A percentile compares a stretch with the other conserved stretches of the same genome.
Conservation (phyloP, 2,113 vertebrate genomes). For the Nanorana parkeri region DNA sequence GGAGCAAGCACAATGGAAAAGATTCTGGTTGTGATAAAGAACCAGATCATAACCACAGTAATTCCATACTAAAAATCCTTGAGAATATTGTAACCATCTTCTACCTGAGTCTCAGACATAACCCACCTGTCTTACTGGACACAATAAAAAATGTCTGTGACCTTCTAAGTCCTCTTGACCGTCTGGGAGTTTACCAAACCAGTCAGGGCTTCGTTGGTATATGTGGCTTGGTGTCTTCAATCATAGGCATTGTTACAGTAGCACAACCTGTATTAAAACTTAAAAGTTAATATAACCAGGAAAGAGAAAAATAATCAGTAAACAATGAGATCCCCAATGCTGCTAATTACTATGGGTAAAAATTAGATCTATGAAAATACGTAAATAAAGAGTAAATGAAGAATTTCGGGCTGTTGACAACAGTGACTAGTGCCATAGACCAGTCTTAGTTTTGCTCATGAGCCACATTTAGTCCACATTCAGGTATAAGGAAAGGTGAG, state of each 20-base stretch:
- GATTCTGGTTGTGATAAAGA: neutral
- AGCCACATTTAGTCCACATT: too few species aligned
- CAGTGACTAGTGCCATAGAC: neutral
- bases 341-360: neutral
- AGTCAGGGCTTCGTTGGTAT: conserved; percentile 84
- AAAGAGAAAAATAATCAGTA: neutral
- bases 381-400: neutral
- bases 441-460: too few species aligned
- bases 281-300: conserved; percentile 60
- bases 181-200: conserved; percentile 80
- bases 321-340: neutral
- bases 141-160: conserved; percentile 89
- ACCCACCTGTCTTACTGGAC: conserved; percentile 86
- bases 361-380: too few species aligned
- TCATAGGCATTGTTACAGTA: conserved; percentile 86
- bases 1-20: conserved; percentile 44
- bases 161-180: conserved; percentile 86
- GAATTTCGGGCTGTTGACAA: neutral
- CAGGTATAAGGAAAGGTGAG: too few species aligned
- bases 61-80: conserved; percentile 68
- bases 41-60: conserved; percentile 58
- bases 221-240: conserved; percentile 87
- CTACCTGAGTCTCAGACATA: conserved; percentile 71
- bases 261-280: conserved; percentile 81
- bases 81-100: conserved; percentile 76